Evolutionary conservation across 1,140 invertebrate genomes (phyloP).

Genomic region (Bombus confusus): DNA sequence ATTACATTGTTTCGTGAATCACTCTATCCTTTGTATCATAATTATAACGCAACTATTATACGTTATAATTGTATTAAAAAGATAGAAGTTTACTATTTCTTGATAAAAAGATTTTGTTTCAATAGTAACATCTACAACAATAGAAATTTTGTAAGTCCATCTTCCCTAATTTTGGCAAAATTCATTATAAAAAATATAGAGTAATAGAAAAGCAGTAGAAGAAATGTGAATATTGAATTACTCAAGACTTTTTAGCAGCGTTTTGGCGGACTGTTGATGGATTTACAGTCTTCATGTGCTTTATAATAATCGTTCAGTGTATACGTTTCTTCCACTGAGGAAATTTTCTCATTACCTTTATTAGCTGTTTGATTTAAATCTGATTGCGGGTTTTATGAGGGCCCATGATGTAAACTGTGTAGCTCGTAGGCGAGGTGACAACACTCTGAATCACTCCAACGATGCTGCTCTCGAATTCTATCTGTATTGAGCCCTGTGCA

Average conservation of each 20-base stretch:
- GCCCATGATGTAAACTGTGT: slow-evolving; percentile 68
- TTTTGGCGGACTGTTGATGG: neutral
- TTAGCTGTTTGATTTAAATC: neutral
- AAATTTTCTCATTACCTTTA: neutral
- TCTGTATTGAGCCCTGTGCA: slow-evolving; percentile 52
- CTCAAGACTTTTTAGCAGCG: neutral
- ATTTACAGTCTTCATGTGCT: neutral
- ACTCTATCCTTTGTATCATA: no score
- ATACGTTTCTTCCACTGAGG: no score
- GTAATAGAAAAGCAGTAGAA: neutral
- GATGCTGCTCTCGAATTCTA: slow-evolving; percentile 73
- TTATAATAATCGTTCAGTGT: neutral
- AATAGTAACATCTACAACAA: neutral
- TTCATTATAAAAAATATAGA: neutral
- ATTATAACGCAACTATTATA: neutral
- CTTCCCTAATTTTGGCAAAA: neutral
- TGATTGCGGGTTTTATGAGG: neutral
- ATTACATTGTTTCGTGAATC: no score
- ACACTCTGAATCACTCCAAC: slow-evolving; percentile 80
- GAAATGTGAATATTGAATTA: neutral
- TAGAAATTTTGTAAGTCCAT: neutral
- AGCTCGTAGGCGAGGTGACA: slow-evolving; percentile 79
- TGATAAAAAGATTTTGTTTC: neutral
- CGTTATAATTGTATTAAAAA: no score
- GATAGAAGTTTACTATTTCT: neutral